Evolutionary conservation across 1,140 invertebrate genomes (phyloP).

Genomic region (Callitettix versicolor): DNA sequence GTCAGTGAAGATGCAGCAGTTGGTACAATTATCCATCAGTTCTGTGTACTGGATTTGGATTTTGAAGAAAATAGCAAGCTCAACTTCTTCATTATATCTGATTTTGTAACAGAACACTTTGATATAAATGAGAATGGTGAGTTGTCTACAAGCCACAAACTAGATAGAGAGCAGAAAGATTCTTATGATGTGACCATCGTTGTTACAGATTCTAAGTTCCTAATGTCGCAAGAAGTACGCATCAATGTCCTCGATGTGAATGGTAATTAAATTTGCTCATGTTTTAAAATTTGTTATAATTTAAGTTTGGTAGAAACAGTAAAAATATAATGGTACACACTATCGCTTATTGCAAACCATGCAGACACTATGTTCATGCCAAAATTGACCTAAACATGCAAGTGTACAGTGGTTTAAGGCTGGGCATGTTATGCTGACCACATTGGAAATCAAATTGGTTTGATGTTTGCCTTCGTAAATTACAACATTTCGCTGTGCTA

Average conservation of each 20-base stretch:
- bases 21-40: constrained; percentile 60
- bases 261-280: constrained; percentile 47
- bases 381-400: no score
- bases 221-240: constrained; percentile 53
- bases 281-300: background rate
- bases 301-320: no score
- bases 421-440: background rate
- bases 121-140: constrained; percentile 47
- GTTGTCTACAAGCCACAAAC: constrained; percentile 59
- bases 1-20: constrained; percentile 69
- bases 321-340: background rate
- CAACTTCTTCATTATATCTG: no score
- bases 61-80: constrained; percentile 36
- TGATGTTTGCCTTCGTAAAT: background rate
- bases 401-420: no score
- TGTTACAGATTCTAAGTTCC: constrained; percentile 76
- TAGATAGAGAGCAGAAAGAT: constrained; percentile 63
- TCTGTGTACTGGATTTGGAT: constrained; percentile 59
- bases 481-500: background rate
- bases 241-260: constrained; percentile 77
- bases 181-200: constrained; percentile 59
- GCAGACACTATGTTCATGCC: background rate
- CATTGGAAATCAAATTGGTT: background rate
- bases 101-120: no score
- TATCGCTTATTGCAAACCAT: background rate